These are phyloP conservation scores for Zaprionus gabonicus DNA, from an alignment of 1,140 invertebrate genomes.

Conservation along the genomic window DNA sequence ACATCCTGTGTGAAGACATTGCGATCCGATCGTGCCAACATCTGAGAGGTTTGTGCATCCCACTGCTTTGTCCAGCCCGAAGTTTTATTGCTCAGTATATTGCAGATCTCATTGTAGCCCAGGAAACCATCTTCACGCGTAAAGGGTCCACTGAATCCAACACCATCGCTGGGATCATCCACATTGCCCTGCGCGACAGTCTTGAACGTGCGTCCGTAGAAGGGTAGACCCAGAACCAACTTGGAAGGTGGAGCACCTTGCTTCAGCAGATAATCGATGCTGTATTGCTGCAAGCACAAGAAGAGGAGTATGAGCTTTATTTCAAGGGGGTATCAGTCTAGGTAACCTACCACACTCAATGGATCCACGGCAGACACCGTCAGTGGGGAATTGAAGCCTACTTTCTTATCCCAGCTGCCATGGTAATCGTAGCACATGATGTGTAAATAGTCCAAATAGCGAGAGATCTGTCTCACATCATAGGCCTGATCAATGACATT, in stretches of 20 bases:
- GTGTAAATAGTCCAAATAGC: constrained; percentile 92
- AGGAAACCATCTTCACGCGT: constrained; percentile 93
- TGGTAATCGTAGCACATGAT: constrained; percentile 97
- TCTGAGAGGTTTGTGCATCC: constrained; percentile 87
- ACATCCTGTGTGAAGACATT: constrained; percentile 80
- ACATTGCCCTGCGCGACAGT: constrained; percentile 83
- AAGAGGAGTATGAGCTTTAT: background rate
- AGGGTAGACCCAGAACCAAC: constrained; percentile 92
- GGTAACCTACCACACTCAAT: constrained; percentile 86
- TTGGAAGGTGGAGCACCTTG: constrained; percentile 90
- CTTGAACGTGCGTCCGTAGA: constrained; percentile 93
- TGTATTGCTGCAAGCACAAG: constrained; percentile 87
- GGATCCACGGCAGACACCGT: constrained; percentile 85
- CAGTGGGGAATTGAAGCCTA: constrained; percentile 90
- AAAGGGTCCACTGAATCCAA: constrained; percentile 90
- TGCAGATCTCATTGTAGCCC: constrained; percentile 91
- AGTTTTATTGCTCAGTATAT: constrained; percentile 85
- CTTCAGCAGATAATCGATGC: constrained; percentile 90
- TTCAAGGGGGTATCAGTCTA: constrained; percentile 42
- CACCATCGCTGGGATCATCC: constrained; percentile 85
- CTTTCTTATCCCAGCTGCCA: constrained; percentile 91
- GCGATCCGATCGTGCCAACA: constrained; percentile 85
- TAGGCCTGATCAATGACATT: constrained; percentile 90
- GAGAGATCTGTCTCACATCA: constrained; percentile 89
- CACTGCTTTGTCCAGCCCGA: constrained; percentile 86